These are phyloP conservation scores for Aspidapion aeneum DNA, from an alignment of 2,888 invertebrate species.

Conservation along the genomic window DNA sequence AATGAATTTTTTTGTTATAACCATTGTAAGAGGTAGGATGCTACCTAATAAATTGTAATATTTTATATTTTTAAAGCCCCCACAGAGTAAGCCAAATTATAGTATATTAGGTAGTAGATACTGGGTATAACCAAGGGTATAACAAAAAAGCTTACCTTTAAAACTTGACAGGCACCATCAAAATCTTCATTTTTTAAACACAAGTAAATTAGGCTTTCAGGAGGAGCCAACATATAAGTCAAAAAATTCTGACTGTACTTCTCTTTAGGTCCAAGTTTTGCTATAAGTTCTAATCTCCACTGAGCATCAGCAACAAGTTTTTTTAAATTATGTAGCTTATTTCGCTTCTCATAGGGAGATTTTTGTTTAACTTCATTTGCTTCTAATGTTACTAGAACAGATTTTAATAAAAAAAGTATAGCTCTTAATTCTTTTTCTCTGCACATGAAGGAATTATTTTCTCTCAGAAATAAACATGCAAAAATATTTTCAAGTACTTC, in stretches of 20 bases:
- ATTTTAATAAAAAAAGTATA: constrained; percentile 55
- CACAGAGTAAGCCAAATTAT: too few species aligned
- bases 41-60: too few species aligned
- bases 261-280: constrained; percentile 52
- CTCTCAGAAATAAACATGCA: constrained; percentile 51
- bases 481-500: constrained; percentile 73
- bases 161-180: constrained; percentile 71
- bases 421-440: constrained; percentile 58
- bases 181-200: constrained; percentile 72
- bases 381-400: constrained; percentile 50
- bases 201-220: constrained; percentile 70
- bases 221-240: constrained; percentile 70
- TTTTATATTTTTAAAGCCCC: too few species aligned
- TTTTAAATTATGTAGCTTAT: constrained; percentile 41
- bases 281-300: constrained; percentile 71
- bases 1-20: too few species aligned
- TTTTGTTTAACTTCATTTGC: constrained; percentile 49
- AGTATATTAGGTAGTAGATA: too few species aligned
- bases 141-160: constrained; percentile 69
- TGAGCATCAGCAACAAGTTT: constrained; percentile 62
- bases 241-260: constrained; percentile 53
- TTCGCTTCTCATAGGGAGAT: constrained; percentile 36
- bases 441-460: constrained; percentile 53
- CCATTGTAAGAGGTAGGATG: too few species aligned
- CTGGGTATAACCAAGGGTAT: too few species aligned